phyloP scores from a whole-genome alignment of 2,113 vertebrate genomes.

The Microcebus ravelobensis region DNA sequence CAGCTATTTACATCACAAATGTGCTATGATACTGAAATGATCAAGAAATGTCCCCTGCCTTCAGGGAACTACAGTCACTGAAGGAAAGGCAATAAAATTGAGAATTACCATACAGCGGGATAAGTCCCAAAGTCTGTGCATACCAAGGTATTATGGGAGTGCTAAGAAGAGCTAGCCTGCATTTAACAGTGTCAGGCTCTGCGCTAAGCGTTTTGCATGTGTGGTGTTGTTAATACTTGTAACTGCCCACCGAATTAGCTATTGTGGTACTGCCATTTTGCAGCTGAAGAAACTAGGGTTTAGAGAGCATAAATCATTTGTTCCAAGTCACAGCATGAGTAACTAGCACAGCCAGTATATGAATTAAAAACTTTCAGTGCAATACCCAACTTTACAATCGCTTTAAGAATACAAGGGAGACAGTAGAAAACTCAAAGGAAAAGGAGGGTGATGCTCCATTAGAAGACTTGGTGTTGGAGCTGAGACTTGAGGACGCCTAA shows the following conservation, averaged over 20 bases:
- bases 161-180: too few relatives aligned
- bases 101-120: not conserved
- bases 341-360: not conserved
- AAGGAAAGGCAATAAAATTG: slow-evolving; percentile 28
- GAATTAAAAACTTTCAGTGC: not conserved
- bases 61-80: not conserved
- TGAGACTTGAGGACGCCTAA: not conserved
- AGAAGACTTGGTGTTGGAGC: fast-evolving
- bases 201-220: fast-evolving
- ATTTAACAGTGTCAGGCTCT: not conserved
- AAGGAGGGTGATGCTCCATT: fast-evolving
- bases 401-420: not conserved
- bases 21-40: not conserved
- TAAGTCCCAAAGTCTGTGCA: not conserved
- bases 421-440: not conserved
- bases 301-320: not conserved
- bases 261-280: not conserved
- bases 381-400: not conserved
- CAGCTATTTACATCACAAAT: slow-evolving; percentile 51
- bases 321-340: not conserved
- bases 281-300: not conserved
- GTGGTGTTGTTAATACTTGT: too few relatives aligned
- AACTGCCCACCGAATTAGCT: not conserved
- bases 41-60: slow-evolving; percentile 15
- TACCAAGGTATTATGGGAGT: fast-evolving